These are phyloP conservation scores for Myotis findleyi DNA, from an alignment of 2,797 vertebrate species.

Conservation along the genomic window DNA sequence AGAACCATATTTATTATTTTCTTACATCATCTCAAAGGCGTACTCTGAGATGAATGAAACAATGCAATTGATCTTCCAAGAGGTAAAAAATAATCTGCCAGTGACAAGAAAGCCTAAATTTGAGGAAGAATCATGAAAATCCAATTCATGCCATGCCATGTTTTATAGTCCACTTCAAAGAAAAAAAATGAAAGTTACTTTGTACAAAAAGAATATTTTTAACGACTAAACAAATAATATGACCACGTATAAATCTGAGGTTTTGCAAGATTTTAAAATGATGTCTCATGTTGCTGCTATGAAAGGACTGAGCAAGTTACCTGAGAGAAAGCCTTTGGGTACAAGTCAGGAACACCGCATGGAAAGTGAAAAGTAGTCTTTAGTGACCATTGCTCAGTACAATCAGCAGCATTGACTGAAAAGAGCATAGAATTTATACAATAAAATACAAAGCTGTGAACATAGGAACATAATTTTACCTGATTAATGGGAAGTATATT, in stretches of 20 bases:
- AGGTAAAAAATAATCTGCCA: conserved; percentile 20
- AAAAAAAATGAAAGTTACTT: conserved; percentile 54
- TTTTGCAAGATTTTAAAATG: conserved; percentile 64
- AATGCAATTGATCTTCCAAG: conserved; percentile 37
- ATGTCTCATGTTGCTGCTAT: background rate
- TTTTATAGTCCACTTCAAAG: conserved; percentile 66
- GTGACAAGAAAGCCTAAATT: conserved; percentile 48
- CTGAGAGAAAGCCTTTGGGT: background rate
- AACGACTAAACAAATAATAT: conserved; percentile 51
- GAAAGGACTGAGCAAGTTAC: conserved; percentile 7
- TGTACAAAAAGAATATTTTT: background rate
- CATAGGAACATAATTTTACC: conserved; percentile 78
- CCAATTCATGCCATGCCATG: background rate
- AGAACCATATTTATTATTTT: conserved; percentile 58
- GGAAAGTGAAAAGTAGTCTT: conserved; percentile 8
- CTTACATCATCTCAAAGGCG: conserved; percentile 52
- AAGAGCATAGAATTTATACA: conserved; percentile 72
- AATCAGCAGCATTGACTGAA: conserved; percentile 70
- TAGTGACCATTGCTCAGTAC: conserved; percentile 56
- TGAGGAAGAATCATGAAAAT: conserved; percentile 47
- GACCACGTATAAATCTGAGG: background rate
- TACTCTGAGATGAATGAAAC: conserved; percentile 49
- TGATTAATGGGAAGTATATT: conserved; percentile 66
- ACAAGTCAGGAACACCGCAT: background rate
- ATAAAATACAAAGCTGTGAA: conserved; percentile 78